These are phyloP conservation scores for Sebastes hopkinsi DNA, from an alignment of 2,797 vertebrate genomes.

Conservation along the genomic window DNA sequence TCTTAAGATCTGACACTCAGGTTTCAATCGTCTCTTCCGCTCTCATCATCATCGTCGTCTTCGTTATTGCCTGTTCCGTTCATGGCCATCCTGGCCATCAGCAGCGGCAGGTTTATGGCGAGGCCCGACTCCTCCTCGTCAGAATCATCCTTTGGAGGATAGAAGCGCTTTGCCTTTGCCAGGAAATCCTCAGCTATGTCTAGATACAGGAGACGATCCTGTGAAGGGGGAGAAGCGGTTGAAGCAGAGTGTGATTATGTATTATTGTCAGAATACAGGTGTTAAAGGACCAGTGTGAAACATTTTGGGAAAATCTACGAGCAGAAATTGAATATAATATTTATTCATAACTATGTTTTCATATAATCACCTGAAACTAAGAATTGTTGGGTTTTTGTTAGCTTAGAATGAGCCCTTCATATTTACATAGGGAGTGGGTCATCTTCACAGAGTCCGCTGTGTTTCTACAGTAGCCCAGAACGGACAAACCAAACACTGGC, in stretches of 20 bases:
- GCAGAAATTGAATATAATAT: no score
- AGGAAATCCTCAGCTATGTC: conserved; percentile 87
- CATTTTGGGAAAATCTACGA: no score
- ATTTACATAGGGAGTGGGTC: no score
- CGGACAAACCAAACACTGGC: no score
- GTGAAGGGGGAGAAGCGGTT: background rate
- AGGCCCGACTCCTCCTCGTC: conserved; percentile 69
- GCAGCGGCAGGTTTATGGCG: conserved; percentile 76
- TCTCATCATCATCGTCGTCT: conserved; percentile 22
- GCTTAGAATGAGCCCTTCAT: no score
- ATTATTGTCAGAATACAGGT: background rate
- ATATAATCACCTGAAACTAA: no score
- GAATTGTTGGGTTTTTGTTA: no score
- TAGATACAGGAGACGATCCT: conserved; percentile 87
- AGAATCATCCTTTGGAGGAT: conserved; percentile 77
- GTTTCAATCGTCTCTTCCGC: conserved; percentile 57
- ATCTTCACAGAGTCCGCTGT: no score
- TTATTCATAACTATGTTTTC: no score
- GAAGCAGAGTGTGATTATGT: background rate
- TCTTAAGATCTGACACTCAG: conserved; percentile 43
- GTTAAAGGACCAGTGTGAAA: background rate
- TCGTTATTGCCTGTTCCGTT: conserved; percentile 57
- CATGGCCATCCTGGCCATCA: conserved; percentile 77
- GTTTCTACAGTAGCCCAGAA: no score
- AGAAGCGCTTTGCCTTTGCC: conserved; percentile 83